Conservation (phyloP, 2,888 invertebrate species). For the Patella caerulea region DNA sequence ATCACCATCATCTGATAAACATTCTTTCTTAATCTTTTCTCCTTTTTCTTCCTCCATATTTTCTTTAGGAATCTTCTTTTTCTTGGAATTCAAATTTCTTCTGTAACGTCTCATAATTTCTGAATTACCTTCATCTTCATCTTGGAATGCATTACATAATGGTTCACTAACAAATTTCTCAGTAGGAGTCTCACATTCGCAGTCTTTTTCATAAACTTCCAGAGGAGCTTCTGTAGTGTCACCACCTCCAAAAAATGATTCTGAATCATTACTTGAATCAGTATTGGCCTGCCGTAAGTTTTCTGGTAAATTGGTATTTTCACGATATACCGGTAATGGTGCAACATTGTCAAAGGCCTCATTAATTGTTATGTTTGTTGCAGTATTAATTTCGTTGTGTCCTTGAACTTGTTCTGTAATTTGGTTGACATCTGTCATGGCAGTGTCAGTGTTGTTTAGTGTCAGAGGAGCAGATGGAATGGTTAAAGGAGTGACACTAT, state of each 20-base stretch:
- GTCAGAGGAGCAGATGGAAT: conserved; percentile 12
- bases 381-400: conserved; percentile 7
- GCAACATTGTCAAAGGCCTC: background rate
- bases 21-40: conserved; percentile 2
- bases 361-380: conserved; percentile 14
- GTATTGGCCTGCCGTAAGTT: background rate
- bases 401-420: background rate
- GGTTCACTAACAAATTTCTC: background rate
- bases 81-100: background rate
- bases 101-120: background rate
- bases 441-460: conserved; percentile 5
- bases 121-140: background rate
- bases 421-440: background rate
- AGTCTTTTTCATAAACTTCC: conserved; percentile 17
- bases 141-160: conserved; percentile 4
- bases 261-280: background rate
- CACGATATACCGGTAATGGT: background rate
- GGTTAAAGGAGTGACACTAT: conserved; percentile 6
- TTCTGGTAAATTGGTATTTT: background rate
- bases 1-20: background rate
- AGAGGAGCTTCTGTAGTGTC: conserved; percentile 17
- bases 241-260: background rate
- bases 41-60: conserved; percentile 11
- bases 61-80: background rate
- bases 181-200: conserved; percentile 17